Evolutionary conservation across 2,113 vertebrate species (phyloP).

Genomic region (Smithornis capensis): DNA sequence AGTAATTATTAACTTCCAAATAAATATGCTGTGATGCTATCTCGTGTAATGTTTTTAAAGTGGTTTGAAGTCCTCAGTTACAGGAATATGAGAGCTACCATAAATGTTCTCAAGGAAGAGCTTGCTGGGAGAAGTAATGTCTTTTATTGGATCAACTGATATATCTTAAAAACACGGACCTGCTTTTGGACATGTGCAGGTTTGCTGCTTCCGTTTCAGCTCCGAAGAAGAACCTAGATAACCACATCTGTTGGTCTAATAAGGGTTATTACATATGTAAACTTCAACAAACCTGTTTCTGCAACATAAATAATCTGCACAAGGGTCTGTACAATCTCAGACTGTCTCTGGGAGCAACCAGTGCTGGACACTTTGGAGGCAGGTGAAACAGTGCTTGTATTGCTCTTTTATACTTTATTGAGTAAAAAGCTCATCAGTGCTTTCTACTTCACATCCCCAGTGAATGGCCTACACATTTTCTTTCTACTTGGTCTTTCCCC

Average conservation of each 20-base stretch:
- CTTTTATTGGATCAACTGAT: conserved; percentile 53
- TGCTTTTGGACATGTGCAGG: neutral
- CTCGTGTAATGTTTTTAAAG: conserved; percentile 36
- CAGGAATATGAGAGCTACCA: conserved; percentile 27
- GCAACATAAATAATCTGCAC: neutral
- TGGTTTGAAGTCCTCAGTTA: neutral
- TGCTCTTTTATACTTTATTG: neutral
- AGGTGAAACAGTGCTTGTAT: neutral
- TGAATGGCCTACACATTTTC: neutral
- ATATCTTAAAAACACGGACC: conserved; percentile 4
- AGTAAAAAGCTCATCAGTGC: neutral
- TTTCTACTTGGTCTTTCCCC: neutral
- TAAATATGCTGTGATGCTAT: conserved; percentile 41
- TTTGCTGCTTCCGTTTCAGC: conserved; percentile 40
- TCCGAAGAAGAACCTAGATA: conserved; percentile 12
- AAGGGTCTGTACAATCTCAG: neutral
- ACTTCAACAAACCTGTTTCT: conserved; percentile 37
- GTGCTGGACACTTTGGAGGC: neutral
- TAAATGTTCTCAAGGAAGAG: conserved; percentile 16
- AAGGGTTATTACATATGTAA: neutral
- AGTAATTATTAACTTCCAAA: conserved; percentile 50
- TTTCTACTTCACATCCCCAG: neutral
- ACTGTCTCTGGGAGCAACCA: neutral
- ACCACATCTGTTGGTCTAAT: conserved; percentile 28
- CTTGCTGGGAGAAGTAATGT: conserved; percentile 27